Evolutionary conservation across 1,140 invertebrate genomes (phyloP).

Genomic region (Tetraneura akinire): DNA sequence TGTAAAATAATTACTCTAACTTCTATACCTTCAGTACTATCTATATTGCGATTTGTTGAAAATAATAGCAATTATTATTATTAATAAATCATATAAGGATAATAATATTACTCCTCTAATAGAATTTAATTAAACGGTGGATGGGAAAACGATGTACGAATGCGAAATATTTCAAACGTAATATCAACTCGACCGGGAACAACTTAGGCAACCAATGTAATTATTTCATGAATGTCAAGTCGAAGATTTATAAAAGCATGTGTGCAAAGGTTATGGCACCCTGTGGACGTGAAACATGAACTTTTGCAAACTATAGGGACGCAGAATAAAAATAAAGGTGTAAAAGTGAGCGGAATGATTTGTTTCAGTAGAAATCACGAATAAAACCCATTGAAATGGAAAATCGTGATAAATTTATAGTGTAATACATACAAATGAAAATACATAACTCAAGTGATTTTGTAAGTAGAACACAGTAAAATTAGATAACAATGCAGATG

Average conservation of each 20-base stretch:
- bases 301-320: background rate
- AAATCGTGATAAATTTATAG: constrained; percentile 12
- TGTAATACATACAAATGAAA: background rate
- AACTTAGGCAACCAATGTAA: background rate
- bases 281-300: background rate
- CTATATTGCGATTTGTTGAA: no score
- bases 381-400: background rate
- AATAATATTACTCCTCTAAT: no score
- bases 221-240: background rate
- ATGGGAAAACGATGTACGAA: no score
- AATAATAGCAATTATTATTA: no score
- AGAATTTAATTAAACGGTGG: no score
- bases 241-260: background rate
- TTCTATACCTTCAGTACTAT: no score
- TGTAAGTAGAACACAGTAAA: background rate
- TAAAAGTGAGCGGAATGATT: constrained; percentile 8
- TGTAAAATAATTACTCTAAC: no score
- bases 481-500: background rate
- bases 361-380: background rate
- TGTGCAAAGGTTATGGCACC: background rate
- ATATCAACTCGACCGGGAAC: background rate
- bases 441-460: constrained; percentile 5
- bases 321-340: background rate
- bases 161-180: no score
- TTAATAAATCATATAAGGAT: no score